These are phyloP conservation scores for Bolinopsis microptera DNA, from an alignment of 37 sponge, comb jelly and placozoan genomes.

Conservation along the genomic window DNA sequence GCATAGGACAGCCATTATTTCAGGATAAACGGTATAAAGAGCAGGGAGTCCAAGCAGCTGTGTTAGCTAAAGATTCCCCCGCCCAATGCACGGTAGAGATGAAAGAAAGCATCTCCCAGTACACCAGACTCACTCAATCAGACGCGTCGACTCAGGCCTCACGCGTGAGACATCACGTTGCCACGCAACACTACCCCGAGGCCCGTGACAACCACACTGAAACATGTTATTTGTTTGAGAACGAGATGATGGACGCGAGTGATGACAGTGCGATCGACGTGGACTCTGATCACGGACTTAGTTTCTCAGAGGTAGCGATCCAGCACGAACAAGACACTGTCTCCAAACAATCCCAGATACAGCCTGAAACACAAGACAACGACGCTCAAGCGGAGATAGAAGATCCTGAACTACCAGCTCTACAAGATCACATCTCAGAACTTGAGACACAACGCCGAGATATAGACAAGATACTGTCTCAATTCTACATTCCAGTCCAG, in stretches of 20 bases:
- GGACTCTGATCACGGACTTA: not conserved
- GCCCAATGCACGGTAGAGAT: not conserved
- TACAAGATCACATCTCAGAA: not conserved
- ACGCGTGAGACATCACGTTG: conserved; percentile 41
- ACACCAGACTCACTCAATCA: not conserved
- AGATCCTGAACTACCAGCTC: not conserved
- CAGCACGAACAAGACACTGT: not conserved
- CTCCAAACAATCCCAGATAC: not conserved
- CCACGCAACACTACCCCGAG: not conserved
- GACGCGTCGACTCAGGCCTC: not conserved
- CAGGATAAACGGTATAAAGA: not conserved
- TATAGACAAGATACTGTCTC: not conserved
- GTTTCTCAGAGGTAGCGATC: not conserved
- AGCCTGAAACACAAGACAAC: not conserved
- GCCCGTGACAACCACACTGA: not conserved
- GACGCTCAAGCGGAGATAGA: not conserved
- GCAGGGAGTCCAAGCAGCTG: not conserved
- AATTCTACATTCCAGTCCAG: conserved; percentile 60
- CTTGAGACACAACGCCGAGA: not conserved
- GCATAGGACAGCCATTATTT: not conserved
- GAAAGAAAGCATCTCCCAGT: not conserved
- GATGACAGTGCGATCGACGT: conserved; percentile 48
- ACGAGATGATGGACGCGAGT: not conserved
- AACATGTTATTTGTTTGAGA: not conserved
- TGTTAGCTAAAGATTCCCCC: not conserved